These are phyloP conservation scores for Furcula furcula DNA, from an alignment of 2,888 invertebrate genomes.

Conservation along the genomic window DNA sequence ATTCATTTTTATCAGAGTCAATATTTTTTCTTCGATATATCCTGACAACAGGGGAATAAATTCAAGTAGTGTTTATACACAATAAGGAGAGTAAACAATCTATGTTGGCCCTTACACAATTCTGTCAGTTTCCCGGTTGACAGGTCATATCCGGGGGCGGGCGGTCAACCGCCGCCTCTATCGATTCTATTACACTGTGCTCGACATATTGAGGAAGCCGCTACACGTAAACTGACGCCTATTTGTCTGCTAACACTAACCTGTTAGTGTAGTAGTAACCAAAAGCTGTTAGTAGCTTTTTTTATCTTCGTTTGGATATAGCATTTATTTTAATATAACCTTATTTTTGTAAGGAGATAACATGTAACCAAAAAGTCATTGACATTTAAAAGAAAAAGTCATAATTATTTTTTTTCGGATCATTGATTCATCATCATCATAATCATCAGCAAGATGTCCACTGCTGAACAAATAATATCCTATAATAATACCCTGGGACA, in stretches of 20 bases:
- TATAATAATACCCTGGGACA: too few relatives aligned
- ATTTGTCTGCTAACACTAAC: slow-evolving; percentile 35
- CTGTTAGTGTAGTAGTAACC: too few relatives aligned
- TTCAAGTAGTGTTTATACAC: slow-evolving; percentile 57
- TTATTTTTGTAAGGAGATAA: too few relatives aligned
- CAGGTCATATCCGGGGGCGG: slow-evolving; percentile 68
- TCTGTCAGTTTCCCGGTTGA: slow-evolving; percentile 64
- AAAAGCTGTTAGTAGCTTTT: too few relatives aligned
- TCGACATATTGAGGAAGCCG: slow-evolving; percentile 63
- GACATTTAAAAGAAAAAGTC: too few relatives aligned
- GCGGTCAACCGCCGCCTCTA: slow-evolving; percentile 58
- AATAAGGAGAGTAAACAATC: slow-evolving; percentile 57
- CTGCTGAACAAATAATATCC: too few relatives aligned
- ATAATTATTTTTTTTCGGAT: too few relatives aligned
- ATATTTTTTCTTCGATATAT: slow-evolving; percentile 33
- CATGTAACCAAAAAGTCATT: too few relatives aligned
- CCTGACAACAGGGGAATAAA: slow-evolving; percentile 31
- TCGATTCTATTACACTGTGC: slow-evolving; percentile 72
- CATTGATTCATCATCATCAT: too few relatives aligned
- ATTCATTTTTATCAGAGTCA: slow-evolving; percentile 4
- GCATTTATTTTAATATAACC: too few relatives aligned
- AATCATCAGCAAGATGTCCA: too few relatives aligned
- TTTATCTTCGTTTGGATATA: too few relatives aligned
- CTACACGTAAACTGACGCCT: slow-evolving; percentile 32
- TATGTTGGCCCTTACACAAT: slow-evolving; percentile 52